Evolutionary conservation across 2,113 vertebrate genomes (phyloP), one percentile per base, ranked within the genome.

Genomic region (Mobula birostris): DNA sequence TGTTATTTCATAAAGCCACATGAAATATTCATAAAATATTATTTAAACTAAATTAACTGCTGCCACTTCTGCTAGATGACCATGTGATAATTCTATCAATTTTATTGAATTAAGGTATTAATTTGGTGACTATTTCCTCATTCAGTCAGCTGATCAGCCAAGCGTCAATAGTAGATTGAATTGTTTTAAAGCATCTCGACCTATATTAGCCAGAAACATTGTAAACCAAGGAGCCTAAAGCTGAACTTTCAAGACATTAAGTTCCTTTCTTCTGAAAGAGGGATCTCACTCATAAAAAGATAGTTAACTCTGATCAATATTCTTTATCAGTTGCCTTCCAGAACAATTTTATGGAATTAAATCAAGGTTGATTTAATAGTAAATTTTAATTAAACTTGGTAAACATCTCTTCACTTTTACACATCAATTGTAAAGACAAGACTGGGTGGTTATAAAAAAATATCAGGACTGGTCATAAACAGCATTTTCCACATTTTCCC

Each of bases 381-480:
- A 92, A 72, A 70, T 36, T 92, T 24, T 92, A 70, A 92, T 92
- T 92, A 17, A 92, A 92, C 66, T 11, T 72, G 63, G 36, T 5
- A 72, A 24, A n/a, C 24, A 14, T 48, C n/a, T 70, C 32, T 70
- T 72, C 36, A 70, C 17, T 70, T 92, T 70, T 92, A 68, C 61
- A 70, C 19, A 24, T 36, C 68, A 92, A 17, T 32, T 27, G n/a
- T 24, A 4, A 92, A 48, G 66, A 7, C 66, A 12, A 72, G 68
- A 92, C 36, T 70, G 66, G 88, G 70, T 92, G 66, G 88, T 70
- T 24, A 24, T 92, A 70, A n/a, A 92, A 92, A 61, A 61, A 24
- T 24, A 58, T 11, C 6, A 61, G 29, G 9, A 61, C 14, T 66
- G 5, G 2, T 5, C 7, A 66, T 66, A 66, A 11, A 66, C 63